Percentiles rank a stretch among this genome's conserved stretches.
These are phyloP conservation scores for Linepithema humile DNA, from an alignment of 1,140 invertebrate genomes.

Conservation along the genomic window DNA sequence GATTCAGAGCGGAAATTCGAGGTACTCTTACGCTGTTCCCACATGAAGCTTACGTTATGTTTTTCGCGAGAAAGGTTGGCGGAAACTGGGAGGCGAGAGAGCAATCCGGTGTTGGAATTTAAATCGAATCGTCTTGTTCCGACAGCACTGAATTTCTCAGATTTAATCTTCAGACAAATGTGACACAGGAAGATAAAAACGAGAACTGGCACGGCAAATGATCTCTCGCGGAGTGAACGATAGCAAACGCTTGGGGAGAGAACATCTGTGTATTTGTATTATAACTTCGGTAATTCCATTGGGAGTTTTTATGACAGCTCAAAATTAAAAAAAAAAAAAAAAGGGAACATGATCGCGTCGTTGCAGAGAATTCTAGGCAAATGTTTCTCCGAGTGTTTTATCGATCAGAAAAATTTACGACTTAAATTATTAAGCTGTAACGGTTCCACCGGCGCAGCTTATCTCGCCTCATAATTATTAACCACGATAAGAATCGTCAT, in stretches of 20 bases:
- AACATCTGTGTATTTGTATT: neutral
- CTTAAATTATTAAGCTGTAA: neutral
- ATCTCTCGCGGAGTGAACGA: constrained; percentile 2
- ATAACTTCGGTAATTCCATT: constrained; percentile 17
- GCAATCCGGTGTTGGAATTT: constrained; percentile 47
- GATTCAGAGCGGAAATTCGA: constrained; percentile 33
- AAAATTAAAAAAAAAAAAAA: neutral
- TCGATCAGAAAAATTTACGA: neutral
- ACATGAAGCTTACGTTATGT: constrained; percentile 32
- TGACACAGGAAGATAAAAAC: neutral
- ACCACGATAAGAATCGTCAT: neutral
- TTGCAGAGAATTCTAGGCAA: neutral
- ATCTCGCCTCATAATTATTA: neutral
- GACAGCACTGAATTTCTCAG: constrained; percentile 35
- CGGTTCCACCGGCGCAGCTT: neutral
- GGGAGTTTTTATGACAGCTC: neutral
- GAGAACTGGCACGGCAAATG: constrained; percentile 23
- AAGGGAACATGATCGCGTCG: neutral
- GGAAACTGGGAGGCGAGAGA: neutral
- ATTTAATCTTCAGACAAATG: constrained; percentile 50
- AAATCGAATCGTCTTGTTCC: constrained; percentile 51
- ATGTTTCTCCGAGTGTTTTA: neutral
- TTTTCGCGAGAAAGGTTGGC: neutral
- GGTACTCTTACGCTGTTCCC: constrained; percentile 18
- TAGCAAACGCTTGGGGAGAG: neutral